Base-by-base conservation (phyloP, 2,888 invertebrate genomes). In the Tachina fera region DNA sequence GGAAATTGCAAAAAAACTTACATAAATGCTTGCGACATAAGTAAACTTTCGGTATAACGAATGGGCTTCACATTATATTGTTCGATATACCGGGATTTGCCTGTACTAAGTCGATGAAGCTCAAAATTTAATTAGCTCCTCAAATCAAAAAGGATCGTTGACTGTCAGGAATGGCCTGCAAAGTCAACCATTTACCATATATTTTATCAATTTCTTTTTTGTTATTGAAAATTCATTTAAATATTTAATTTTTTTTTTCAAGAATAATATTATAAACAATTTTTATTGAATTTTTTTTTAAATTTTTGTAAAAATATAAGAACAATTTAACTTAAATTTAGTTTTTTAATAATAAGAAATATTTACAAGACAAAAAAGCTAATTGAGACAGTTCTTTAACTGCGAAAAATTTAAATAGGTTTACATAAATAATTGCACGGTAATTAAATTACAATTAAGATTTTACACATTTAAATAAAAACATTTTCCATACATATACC, bases 391-490 rank as follows among this genome's bases (percentile, higher is more conserved):
- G 39, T 4, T 31, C 31, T 31, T 31, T 31, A 31, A 19, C 13
- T 22, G 39, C 47, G n/a, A 13, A 19, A 58, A 11, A 45, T 72
- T 49, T 39, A 72, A 79, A 70, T 31, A 86, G 67, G 87, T 74
- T 78, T 89, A 87, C 90, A 91, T 91, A 91, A 91, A 91, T 92
- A 92, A 92, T 92, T 92, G 92, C 92, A 92, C 91, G 90, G 89
- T 88, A 79, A 87, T 84, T 86, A 79, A 86, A 84, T 72, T 87
- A 87, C 14, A 80, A 56, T 47, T 74, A 16, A 47, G 72, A 58
- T 74, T 77, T 74, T 76, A 76, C 56, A 75, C 71, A 70, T 53
- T 63, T 47, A 72, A 43, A 65, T 45, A 68, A 67, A 74, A 72
- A 71, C 11, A 61, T 53, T 53, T 51, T 49, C 41, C 56, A 71